Evolutionary conservation across 2,888 invertebrate genomes (phyloP).

Genomic region (Dione vanillae): DNA sequence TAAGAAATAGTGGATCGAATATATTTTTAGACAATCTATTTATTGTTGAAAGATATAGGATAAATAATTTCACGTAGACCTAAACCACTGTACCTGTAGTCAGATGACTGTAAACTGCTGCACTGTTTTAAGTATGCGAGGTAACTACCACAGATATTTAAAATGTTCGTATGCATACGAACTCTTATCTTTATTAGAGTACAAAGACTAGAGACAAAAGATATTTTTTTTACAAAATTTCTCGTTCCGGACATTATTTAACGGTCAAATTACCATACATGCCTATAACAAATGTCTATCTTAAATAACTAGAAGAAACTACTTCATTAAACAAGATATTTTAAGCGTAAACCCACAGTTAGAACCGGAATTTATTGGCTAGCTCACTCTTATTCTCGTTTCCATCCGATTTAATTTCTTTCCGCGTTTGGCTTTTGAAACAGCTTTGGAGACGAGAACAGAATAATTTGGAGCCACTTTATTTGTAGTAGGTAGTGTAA

Average conservation of each 20-base stretch:
- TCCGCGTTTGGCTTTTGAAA: slow-evolving; percentile 48
- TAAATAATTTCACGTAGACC: too few species aligned
- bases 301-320: slow-evolving; percentile 9
- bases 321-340: slow-evolving; percentile 34
- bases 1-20: too few species aligned
- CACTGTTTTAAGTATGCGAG: too few species aligned
- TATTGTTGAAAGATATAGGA: too few species aligned
- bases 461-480: slow-evolving; percentile 59
- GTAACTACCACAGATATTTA: too few species aligned
- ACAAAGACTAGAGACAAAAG: too few species aligned
- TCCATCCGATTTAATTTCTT: slow-evolving; percentile 58
- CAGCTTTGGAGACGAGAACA: slow-evolving; percentile 52
- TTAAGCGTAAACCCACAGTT: slow-evolving; percentile 32
- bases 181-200: too few species aligned
- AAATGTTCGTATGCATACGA: too few species aligned
- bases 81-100: too few species aligned
- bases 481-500: slow-evolving; percentile 42
- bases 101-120: too few species aligned
- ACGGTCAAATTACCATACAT: not conserved
- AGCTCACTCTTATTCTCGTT: slow-evolving; percentile 50
- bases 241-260: not conserved
- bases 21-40: too few species aligned
- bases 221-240: too few species aligned
- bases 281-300: not conserved
- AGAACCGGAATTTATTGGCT: slow-evolving; percentile 46